Base-by-base conservation (phyloP, 2,888 invertebrate species). In the Drosophila algonquin region DNA sequence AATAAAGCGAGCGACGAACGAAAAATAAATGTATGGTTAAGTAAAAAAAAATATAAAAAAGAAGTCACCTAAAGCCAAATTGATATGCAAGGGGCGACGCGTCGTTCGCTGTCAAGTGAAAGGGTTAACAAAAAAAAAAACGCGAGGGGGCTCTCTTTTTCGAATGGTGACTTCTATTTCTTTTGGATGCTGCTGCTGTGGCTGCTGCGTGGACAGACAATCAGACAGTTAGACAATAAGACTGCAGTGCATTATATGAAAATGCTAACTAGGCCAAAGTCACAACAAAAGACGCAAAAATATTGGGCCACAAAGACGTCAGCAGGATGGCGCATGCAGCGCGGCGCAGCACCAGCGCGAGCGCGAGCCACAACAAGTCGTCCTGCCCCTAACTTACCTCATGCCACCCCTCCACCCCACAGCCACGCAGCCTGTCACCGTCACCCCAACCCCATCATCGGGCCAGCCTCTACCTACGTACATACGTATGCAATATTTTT, bases 211-310 rank as follows among this genome's bases (percentile, higher is more conserved):
- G 53, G 59, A 53, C 59, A 52, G 71, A 59, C 60, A 63, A 62
- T 40, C 40, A n/a, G 40, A 40, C 40, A n/a, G 40, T 7, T n/a
- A n/a, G 40, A 24, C 68, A 51, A 69, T 72, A 58, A 72, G 64
- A 63, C 51, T 40, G 71, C 52, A 60, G 56, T 68, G 62, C 35
- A 65, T 57, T 68, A 62, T 50, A 65, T 57, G n/a, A 24, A 30
- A 63, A 64, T 63, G 53, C 54, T 76, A 76, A 76, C 82, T 87
- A 82, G 86, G 88, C 89, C 89, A 80, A 74, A 83, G 74, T 73
- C 73, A 51, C 72, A 72, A 54, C 59, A 64, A 73, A 62, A 67
- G 81, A 78, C 58, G 77, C 60, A 72, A 68, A 72, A 72, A 70
- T 63, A 70, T 65, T 48, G 57, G 61, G 65, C 50, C 70, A 40